Evolutionary conservation across 2,113 vertebrate genomes (phyloP).

Genomic region (Scomber japonicus): DNA sequence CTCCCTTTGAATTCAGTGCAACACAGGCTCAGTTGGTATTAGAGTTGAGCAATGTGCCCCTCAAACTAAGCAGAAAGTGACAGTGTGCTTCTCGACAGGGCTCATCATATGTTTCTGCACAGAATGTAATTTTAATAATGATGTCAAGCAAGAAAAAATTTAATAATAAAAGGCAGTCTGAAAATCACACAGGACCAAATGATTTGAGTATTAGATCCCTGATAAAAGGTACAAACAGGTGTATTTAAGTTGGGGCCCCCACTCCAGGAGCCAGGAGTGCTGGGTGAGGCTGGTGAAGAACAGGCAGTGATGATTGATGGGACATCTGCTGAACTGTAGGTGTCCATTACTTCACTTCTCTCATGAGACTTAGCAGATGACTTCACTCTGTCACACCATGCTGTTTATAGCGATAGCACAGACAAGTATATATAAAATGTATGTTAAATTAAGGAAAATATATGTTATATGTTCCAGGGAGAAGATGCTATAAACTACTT

Average conservation of each 20-base stretch:
- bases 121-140: not conserved
- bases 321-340: constrained; percentile 85
- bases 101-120: not conserved
- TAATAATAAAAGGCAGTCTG: constrained; percentile 1
- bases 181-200: not conserved
- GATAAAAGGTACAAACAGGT: constrained; percentile 38
- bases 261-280: constrained; percentile 53
- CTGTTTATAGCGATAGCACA: constrained; percentile 76
- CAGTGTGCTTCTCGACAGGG: constrained; percentile 11
- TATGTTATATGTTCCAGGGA: no score
- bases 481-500: not conserved
- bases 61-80: constrained; percentile 53
- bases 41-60: constrained; percentile 51
- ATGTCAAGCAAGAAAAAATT: not conserved
- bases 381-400: constrained; percentile 75
- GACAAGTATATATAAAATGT: constrained; percentile 36
- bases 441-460: not conserved
- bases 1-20: constrained; percentile 34
- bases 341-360: constrained; percentile 78
- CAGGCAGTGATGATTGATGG: constrained; percentile 82
- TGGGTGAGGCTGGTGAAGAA: constrained; percentile 55
- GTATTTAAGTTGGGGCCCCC: constrained; percentile 37
- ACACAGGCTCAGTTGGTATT: constrained; percentile 65
- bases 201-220: not conserved
- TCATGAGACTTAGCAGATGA: constrained; percentile 84